Base-by-base conservation (phyloP, 1,140 invertebrate genomes). In the Littorina saxatilis region DNA sequence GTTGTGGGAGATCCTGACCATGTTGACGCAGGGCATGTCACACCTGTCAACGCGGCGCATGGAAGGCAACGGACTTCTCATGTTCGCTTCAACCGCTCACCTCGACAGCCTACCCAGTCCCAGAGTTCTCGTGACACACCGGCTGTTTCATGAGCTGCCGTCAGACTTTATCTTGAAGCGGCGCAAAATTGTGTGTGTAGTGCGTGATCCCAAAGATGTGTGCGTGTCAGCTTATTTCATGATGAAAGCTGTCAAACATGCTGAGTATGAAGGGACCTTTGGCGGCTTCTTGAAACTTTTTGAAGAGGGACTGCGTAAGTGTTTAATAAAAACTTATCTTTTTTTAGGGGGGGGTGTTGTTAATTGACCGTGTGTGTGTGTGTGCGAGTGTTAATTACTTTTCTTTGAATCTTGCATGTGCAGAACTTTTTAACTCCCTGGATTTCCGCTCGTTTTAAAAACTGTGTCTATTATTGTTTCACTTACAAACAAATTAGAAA, bases 1-100 rank as follows among this genome's bases (percentile, higher is more conserved):
- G 75, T 17, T 77, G 75, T 77, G 58, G 50, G 75, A 77, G 27
- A 61, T 77, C 58, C 29, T 77, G 13, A 61, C 75, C 17, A 77
- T 77, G 75, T 52, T 77, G 58, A 27, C 20, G 40, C 17, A 20
- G 32, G 52, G 52, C 35, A 23, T 17, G 2, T 0, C 52, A 15
- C 40, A 77, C 0, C 52, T 77, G n/a, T 37, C 58, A 2, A 7
- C 58, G n/a, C 2, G 27, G 1, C 52, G 52, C 37, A 55, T 77
- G 75, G 75, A 77, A 37, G 9, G 0, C 37, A 58, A 20, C 11
- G 52, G 58, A 4, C 32, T 73, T 17, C 70, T 73, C 20, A 52
- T 77, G 47, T 2, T 61, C 1, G 50, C 75, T 9, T 37, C 5
- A 5, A 7, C n/a, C 1, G 52, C 75, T 13, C 4, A 11, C 15